Conservation (phyloP, 2,888 invertebrate species). For the Cerastoderma edule region DNA sequence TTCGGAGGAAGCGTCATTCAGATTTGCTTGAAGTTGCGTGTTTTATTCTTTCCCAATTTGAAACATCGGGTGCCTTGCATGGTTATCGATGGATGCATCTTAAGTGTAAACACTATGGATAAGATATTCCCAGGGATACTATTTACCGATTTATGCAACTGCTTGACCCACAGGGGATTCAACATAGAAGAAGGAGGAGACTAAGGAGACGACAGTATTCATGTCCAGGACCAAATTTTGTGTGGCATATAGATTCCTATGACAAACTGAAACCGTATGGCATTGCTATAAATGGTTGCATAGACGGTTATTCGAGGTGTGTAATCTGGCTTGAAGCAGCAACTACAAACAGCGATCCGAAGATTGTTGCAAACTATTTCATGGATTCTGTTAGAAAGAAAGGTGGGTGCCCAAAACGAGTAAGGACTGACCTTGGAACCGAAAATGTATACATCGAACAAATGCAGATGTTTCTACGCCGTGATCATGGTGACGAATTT, state of each 20-base stretch:
- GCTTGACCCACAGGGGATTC: conserved; percentile 27
- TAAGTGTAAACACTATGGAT: conserved; percentile 30
- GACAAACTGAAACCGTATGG: conserved; percentile 56
- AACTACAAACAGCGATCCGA: conserved; percentile 48
- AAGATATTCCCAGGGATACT: conserved; percentile 2
- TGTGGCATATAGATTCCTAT: conserved; percentile 56
- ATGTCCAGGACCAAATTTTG: conserved; percentile 45
- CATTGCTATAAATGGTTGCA: conserved; percentile 49
- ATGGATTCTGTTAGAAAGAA: conserved; percentile 32
- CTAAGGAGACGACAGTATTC: conserved; percentile 43
- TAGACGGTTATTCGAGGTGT: conserved; percentile 50
- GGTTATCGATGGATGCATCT: conserved; percentile 48
- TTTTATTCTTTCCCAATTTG: conserved; percentile 31
- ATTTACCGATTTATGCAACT: conserved; percentile 12
- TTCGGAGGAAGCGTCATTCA: no score
- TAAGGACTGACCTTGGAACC: conserved; percentile 47
- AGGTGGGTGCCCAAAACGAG: conserved; percentile 35
- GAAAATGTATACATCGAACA: conserved; percentile 44
- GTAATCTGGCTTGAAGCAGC: conserved; percentile 54
- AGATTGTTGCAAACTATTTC: conserved; percentile 44
- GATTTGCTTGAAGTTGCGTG: conserved; percentile 36
- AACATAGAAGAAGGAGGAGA: conserved; percentile 29
- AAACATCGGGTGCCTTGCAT: conserved; percentile 32
- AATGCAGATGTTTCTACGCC: conserved; percentile 32
- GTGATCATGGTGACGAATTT: conserved; percentile 17